These are phyloP conservation scores for Epirrhoe alternata DNA, from an alignment of 2,888 invertebrate species.

Conservation along the genomic window DNA sequence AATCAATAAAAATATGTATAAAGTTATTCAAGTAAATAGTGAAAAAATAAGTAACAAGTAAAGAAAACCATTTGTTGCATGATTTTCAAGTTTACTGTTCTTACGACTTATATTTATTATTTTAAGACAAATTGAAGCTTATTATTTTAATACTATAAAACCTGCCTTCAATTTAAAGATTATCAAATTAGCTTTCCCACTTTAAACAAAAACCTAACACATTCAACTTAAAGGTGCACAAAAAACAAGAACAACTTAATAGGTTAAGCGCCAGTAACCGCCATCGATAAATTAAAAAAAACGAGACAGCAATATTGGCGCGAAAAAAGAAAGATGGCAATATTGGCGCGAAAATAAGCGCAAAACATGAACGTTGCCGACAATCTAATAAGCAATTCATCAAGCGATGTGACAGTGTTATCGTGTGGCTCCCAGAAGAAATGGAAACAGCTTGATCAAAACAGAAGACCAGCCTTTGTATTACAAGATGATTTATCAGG, in stretches of 20 bases:
- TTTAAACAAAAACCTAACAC: conserved; percentile 19
- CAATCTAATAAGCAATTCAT: conserved; percentile 82
- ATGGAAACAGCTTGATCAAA: conserved; percentile 10
- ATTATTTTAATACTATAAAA: too few relatives aligned
- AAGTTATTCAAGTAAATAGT: too few relatives aligned
- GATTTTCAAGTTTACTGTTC: too few relatives aligned
- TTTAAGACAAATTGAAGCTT: too few relatives aligned
- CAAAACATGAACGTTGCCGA: conserved; percentile 64
- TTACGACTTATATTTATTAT: too few relatives aligned
- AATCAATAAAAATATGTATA: too few relatives aligned
- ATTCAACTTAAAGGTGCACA: conserved; percentile 12
- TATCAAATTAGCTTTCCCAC: conserved; percentile 6
- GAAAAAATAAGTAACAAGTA: too few relatives aligned
- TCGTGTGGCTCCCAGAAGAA: conserved; percentile 46
- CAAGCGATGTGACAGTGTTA: conserved; percentile 78
- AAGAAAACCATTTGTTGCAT: too few relatives aligned
- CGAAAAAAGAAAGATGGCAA: conserved; percentile 53
- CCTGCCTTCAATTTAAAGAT: background rate
- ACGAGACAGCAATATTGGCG: conserved; percentile 61
- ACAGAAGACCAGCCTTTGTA: too few relatives aligned
- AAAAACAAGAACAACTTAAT: conserved; percentile 48
- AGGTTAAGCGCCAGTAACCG: conserved; percentile 56
- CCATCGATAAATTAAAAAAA: conserved; percentile 51
- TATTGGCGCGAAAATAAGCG: conserved; percentile 67
- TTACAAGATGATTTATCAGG: too few relatives aligned